Percentiles rank a stretch among this genome's conserved stretches.
phyloP scores from a whole-genome alignment of 2,113 vertebrate species.

The Ceyx margarethae region DNA sequence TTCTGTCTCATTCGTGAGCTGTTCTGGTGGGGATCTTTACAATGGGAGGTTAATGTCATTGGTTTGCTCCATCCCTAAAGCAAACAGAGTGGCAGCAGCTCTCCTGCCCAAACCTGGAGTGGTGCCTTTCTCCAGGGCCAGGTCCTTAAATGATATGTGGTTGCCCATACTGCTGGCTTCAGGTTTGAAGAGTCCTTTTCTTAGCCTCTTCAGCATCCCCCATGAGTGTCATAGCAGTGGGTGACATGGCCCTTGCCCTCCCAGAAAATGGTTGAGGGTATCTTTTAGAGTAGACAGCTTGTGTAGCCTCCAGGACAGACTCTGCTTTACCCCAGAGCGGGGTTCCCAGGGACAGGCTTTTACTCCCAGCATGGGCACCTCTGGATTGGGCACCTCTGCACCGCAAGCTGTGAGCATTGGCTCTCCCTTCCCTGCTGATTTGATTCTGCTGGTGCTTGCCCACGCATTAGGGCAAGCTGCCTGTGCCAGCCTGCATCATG shows the following conservation, averaged over 20 bases:
- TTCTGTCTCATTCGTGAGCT: background rate
- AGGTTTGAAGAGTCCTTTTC: background rate
- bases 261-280: background rate
- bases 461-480: rapidly evolving
- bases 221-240: background rate
- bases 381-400: background rate
- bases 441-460: rapidly evolving
- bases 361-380: background rate
- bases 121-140: rapidly evolving
- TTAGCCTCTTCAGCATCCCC: background rate
- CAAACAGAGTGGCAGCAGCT: rapidly evolving
- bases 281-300: background rate
- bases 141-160: rapidly evolving
- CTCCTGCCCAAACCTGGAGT: background rate
- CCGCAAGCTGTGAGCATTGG: rapidly evolving
- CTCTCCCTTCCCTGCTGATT: background rate
- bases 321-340: background rate
- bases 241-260: background rate
- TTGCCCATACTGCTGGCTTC: rapidly evolving
- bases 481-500: background rate
- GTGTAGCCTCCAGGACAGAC: rapidly evolving
- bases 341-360: background rate
- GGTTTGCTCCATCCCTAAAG: background rate
- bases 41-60: rapidly evolving
- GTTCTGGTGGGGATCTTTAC: background rate